Conservation (phyloP, 2,797 vertebrate genomes). For the Peromyscus nudipes region DNA sequence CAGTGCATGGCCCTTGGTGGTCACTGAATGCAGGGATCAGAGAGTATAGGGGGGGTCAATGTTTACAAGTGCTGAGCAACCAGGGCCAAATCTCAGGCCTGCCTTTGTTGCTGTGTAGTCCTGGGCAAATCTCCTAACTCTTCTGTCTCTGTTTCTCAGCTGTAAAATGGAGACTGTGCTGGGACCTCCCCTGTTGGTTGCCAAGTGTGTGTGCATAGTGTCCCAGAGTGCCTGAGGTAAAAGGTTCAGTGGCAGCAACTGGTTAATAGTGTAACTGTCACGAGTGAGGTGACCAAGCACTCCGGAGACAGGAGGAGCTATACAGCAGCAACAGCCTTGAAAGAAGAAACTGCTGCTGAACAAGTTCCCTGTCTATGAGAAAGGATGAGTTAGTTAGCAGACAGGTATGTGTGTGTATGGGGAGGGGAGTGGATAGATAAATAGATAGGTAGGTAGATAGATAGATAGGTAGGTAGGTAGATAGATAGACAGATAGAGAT, state of each 20-base stretch:
- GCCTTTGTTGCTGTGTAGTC: fast-evolving
- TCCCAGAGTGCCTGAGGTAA: background rate
- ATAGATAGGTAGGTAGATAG: background rate
- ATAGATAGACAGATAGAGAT: background rate
- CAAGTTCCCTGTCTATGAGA: too few relatives aligned
- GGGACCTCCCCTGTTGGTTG: background rate
- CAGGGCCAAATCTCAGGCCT: background rate
- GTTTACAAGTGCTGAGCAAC: fast-evolving
- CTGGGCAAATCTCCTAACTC: background rate
- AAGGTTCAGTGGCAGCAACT: background rate
- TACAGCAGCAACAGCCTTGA: background rate
- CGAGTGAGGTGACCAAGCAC: fast-evolving
- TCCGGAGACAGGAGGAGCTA: fast-evolving
- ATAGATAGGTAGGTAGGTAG: background rate
- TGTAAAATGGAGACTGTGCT: background rate
- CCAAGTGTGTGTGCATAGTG: background rate
- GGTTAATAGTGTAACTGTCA: background rate
- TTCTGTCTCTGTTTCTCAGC: background rate
- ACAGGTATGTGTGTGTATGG: background rate
- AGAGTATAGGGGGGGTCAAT: background rate
- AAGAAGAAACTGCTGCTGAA: background rate
- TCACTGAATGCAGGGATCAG: fast-evolving
- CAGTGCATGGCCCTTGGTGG: fast-evolving
- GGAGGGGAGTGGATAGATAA: background rate
- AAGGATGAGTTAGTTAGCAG: background rate